Evolutionary conservation across 2,797 vertebrate genomes (phyloP).

Genomic region (Ceryle rudis): DNA sequence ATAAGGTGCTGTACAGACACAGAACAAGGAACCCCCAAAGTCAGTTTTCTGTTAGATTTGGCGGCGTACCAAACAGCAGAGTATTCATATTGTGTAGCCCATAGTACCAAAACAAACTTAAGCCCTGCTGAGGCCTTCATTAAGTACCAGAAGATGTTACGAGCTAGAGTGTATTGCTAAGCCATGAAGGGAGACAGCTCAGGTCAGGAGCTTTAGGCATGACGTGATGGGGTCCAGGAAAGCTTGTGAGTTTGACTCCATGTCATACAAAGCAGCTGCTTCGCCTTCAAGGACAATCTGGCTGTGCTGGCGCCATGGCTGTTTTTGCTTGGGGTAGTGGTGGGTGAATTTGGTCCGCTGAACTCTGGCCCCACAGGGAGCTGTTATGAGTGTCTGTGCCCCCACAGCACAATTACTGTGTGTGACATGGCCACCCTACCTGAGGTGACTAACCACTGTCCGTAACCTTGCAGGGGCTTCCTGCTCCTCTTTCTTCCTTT

Average conservation of each 20-base stretch:
- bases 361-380: neutral
- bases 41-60: neutral
- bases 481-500: neutral
- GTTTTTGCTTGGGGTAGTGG: neutral
- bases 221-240: accelerated
- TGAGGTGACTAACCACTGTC: accelerated
- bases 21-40: neutral
- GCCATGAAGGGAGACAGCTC: neutral
- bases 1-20: neutral
- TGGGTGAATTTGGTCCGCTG: neutral
- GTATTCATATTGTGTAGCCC: neutral
- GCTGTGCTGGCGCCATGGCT: neutral
- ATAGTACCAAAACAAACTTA: neutral
- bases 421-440: accelerated
- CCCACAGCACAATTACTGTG: accelerated
- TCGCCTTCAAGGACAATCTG: neutral
- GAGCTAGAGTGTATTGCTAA: accelerated
- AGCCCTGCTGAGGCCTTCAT: neutral
- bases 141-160: neutral
- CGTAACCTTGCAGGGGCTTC: accelerated
- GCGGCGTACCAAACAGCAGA: accelerated
- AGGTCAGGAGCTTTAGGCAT: neutral
- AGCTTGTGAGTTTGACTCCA: accelerated
- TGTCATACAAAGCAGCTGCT: neutral
- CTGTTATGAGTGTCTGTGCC: neutral